Evolutionary conservation across 92 coral and sea anemone genomes (phyloP).

Genomic region (Nematostella vectensis): DNA sequence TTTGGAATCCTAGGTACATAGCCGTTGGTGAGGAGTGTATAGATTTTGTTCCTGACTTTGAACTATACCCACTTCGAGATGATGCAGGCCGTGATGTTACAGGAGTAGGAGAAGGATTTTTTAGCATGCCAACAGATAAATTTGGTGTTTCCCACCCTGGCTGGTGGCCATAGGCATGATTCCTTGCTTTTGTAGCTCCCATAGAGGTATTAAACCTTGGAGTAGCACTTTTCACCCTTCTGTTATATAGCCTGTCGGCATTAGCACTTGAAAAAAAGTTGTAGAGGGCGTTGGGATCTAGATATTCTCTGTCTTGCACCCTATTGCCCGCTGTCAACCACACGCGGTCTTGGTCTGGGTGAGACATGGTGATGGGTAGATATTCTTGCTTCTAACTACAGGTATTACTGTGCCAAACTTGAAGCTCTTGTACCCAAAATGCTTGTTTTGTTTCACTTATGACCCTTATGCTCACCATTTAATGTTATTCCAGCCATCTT

Average conservation of each 20-base stretch:
- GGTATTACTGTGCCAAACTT: too few species aligned
- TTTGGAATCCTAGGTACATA: conserved; percentile 34
- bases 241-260: conserved; percentile 11
- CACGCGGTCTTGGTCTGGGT: conserved; percentile 21
- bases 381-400: too few species aligned
- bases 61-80: conserved; percentile 58
- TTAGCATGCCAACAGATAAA: conserved; percentile 15
- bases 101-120: conserved; percentile 71
- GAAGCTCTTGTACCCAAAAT: too few species aligned
- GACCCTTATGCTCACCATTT: too few species aligned
- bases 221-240: conserved; percentile 52
- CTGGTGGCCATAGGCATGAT: conserved; percentile 19
- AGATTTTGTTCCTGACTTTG: conserved; percentile 2
- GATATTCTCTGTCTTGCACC: conserved; percentile 6
- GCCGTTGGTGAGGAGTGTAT: conserved; percentile 44
- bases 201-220: conserved; percentile 20
- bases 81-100: conserved; percentile 71
- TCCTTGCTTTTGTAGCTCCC: conserved; percentile 7
- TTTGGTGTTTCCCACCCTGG: conserved; percentile 28
- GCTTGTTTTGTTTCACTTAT: too few species aligned
- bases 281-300: conserved; percentile 55
- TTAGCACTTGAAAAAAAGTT: conserved; percentile 35
- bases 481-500: too few species aligned
- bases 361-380: conserved; percentile 15
- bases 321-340: conserved; percentile 55